Base-by-base conservation (phyloP, 2,113 vertebrate genomes). In the Rattus rattus region DNA sequence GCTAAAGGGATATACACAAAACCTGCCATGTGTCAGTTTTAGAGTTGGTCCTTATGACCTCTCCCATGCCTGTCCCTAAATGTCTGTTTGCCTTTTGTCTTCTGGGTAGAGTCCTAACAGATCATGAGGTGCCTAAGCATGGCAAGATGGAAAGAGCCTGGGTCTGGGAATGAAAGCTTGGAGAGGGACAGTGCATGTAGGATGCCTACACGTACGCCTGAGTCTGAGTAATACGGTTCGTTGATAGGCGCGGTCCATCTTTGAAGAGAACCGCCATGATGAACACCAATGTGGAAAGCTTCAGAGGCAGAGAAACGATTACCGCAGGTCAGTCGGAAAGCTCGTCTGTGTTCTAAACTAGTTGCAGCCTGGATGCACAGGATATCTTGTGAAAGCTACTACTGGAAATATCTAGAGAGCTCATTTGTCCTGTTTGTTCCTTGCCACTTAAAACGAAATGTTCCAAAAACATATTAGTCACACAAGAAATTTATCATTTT, bases 401-500 rank as follows among this genome's bases (percentile, higher is more conserved):
- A 1, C 9, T 43, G 30, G 49, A n/a, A 91, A 75, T 14, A 54
- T 19, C 14, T 52, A 72, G 12, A 39, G 75, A 43, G 36, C 72
- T 81, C 14, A 26, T 59, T 87, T 72, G 7, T 87, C 77, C 87
- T 67, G 5, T 67, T n/a, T 83, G 36, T n/a, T 67, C 54, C 69
- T 69, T 77, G 79, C 54, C 65, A 47, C 43, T 90, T 49, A 56
- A 93, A 79, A 19, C 56, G 63, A 92, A 14, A 13, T 56, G 85
- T 56, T 94, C 95, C 80, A 77, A 24, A 93, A 95, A 90, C 13
- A 61, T 33, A 75, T 12, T 12, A 76, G 59, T 92, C 52, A 56
- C 20, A 30, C 2, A 56, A 89, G 36, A 86, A 92, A 81, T 43
- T 28, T 76, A 81, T 86, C 30, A 76, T 86, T 76, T 81, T 94